A percentile compares a stretch with the other conserved stretches of the same genome.
These are phyloP conservation scores for Penaeus japonicus DNA, from an alignment of 1,140 invertebrate species.

Conservation along the genomic window DNA sequence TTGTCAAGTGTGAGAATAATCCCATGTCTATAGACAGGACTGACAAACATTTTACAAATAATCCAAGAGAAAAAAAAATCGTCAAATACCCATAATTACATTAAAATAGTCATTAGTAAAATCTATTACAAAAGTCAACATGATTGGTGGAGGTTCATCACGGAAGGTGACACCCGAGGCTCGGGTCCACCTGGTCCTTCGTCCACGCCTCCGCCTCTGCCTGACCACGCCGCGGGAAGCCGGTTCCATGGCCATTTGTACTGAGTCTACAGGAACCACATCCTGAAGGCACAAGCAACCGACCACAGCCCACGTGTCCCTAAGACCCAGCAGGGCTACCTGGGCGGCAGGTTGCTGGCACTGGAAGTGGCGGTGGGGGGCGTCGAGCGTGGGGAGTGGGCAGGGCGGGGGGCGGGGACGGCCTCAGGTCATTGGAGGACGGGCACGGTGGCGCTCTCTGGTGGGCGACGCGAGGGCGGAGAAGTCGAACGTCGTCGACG, in stretches of 20 bases:
- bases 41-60: no score
- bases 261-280: slow-evolving; percentile 32
- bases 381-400: slow-evolving; percentile 25
- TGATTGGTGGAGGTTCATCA: no score
- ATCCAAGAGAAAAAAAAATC: no score
- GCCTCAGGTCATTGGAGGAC: slow-evolving; percentile 58
- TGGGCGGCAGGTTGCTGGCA: slow-evolving; percentile 17
- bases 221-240: background rate
- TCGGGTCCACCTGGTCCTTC: background rate
- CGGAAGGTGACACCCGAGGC: no score
- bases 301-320: background rate
- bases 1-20: background rate
- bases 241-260: slow-evolving; percentile 16
- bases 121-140: no score
- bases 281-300: slow-evolving; percentile 36
- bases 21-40: no score
- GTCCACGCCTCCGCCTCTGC: slow-evolving; percentile 24
- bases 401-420: slow-evolving; percentile 32
- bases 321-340: slow-evolving; percentile 8
- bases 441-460: slow-evolving; percentile 49
- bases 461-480: slow-evolving; percentile 50
- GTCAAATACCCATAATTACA: no score
- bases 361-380: slow-evolving; percentile 36
- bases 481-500: slow-evolving; percentile 56
- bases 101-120: no score